Base-by-base conservation (phyloP, 2,797 vertebrate species). In the Gastrophryne carolinensis region DNA sequence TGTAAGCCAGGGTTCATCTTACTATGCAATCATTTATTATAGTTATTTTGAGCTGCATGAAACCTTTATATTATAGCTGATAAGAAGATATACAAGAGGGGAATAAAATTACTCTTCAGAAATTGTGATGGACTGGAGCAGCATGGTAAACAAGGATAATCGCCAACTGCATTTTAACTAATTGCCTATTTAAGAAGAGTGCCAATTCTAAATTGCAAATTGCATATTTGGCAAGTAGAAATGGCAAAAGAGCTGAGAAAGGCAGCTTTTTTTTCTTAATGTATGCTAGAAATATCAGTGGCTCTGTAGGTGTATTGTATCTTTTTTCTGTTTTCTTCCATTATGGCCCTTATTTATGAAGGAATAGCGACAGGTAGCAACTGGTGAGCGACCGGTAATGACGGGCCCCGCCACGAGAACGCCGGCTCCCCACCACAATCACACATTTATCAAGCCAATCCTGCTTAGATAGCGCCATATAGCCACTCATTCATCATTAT, bases 181-280 rank as follows among this genome's bases (percentile, higher is more conserved):
- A 91, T 85, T 89, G 85, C 81, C 86, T 86, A 57, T 37, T 69
- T 74, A 82, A 76, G 85, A 78, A 61, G 68, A 81, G 71, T 85
- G 86, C 89, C 87, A 87, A 86, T 88, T 89, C 87, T 88, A 88
- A 89, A 90, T 90, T 89, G 82, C 88, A 89, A 90, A 91, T 91
- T 82, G 85, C 83, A 85, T 68, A 86, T 89, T 88, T 92, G 91
- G 90, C 88, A 86, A 79, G 75, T 80, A 74, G 75, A 84, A 85
- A 82, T 83, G 82, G 85, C 84, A 83, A 66, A 71, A 80, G 77
- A 83, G 74, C 76, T 80, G 76, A 80, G 82, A 81, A 81, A 85
- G 87, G 81, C 80, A 79, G 76, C 72, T 82, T 70, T 72, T 84
- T n/a, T 85, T 67, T 34, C 35, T 64, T 76, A 76, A 63, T 70